Evolutionary conservation across 2,113 vertebrate genomes (phyloP).

Genomic region (Tringa solitaria): DNA sequence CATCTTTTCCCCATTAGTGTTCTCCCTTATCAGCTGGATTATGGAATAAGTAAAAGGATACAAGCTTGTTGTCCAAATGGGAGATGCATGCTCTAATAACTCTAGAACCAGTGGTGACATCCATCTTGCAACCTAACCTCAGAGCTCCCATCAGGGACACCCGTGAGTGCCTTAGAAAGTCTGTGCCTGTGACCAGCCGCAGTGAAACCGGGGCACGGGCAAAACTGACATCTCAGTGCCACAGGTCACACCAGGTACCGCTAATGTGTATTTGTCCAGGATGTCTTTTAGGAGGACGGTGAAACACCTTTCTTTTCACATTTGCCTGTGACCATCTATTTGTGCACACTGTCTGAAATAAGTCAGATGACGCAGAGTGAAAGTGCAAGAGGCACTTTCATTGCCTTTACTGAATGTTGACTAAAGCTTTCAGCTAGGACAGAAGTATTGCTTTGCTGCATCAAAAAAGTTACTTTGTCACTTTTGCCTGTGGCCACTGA

Average conservation of each 20-base stretch:
- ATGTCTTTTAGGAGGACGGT: not conserved
- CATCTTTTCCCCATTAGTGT: not conserved
- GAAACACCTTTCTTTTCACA: not conserved
- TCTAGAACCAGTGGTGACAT: not conserved
- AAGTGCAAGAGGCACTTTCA: no score
- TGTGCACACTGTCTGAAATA: not conserved
- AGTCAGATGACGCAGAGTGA: not conserved
- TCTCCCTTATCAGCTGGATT: not conserved
- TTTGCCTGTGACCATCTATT: not conserved
- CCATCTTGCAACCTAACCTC: not conserved
- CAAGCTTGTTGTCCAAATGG: not conserved
- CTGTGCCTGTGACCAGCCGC: fast-evolving
- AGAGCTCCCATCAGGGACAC: fast-evolving
- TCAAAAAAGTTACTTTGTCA: not conserved
- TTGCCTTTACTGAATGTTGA: not conserved
- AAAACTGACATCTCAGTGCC: not conserved
- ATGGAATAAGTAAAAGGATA: not conserved
- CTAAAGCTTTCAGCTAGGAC: not conserved
- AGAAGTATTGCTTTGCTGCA: not conserved
- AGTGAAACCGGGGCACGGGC: not conserved
- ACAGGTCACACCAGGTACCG: not conserved
- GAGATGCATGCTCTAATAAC: not conserved
- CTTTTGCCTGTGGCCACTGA: not conserved
- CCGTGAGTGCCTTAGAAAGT: not conserved
- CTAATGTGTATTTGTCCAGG: not conserved